Evolutionary conservation across 1,140 invertebrate species (phyloP).

Genomic region (Cherax destructor): DNA sequence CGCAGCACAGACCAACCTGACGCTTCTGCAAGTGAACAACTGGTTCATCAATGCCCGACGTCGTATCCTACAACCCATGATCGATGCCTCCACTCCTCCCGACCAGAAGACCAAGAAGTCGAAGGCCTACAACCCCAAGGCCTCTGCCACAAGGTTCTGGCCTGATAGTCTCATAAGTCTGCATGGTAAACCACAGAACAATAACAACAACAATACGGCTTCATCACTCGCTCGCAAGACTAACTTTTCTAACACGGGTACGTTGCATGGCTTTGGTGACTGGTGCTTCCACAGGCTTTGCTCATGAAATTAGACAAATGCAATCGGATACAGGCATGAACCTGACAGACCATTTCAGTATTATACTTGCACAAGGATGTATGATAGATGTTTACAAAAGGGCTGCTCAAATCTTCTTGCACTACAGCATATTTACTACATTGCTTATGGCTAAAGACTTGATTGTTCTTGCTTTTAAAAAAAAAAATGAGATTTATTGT

Average conservation of each 20-base stretch:
- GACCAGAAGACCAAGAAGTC: constrained; percentile 65
- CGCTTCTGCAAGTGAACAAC: constrained; percentile 86
- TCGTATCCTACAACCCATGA: constrained; percentile 93
- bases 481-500: neutral
- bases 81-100: constrained; percentile 79
- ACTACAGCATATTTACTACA: too few species aligned
- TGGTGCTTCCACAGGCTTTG: constrained; percentile 31
- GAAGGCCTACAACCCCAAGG: constrained; percentile 62
- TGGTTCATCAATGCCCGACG: constrained; percentile 97
- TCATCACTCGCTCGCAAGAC: constrained; percentile 61
- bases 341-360: neutral
- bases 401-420: too few species aligned
- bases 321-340: neutral
- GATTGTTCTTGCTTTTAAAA: too few species aligned
- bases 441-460: too few species aligned
- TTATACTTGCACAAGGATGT: neutral
- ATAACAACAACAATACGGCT: constrained; percentile 57
- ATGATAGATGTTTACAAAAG: neutral
- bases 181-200: constrained; percentile 64
- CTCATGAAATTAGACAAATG: neutral
- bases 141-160: constrained; percentile 70
- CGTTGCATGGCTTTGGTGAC: constrained; percentile 63
- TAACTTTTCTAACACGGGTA: constrained; percentile 66
- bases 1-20: constrained; percentile 90
- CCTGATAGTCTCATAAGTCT: constrained; percentile 67